Evolutionary conservation across 2,797 vertebrate species (phyloP).

Genomic region (Garrulus glandarius): DNA sequence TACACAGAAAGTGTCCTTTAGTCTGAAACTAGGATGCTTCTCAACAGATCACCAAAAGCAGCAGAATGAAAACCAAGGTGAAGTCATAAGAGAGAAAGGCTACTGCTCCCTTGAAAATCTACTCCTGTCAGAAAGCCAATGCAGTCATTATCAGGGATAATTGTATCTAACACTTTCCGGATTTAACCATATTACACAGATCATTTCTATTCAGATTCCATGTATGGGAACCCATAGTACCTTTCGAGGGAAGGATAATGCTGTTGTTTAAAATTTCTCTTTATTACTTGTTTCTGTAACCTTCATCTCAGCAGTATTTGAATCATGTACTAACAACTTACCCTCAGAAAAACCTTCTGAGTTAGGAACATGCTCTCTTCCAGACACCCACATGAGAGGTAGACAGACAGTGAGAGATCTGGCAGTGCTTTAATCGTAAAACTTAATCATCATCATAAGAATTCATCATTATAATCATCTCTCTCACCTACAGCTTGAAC

Average conservation of each 20-base stretch:
- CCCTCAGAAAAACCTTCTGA: not conserved
- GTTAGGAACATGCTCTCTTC: not conserved
- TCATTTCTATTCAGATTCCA: not conserved
- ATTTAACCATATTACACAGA: not conserved
- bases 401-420: not conserved
- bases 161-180: not conserved
- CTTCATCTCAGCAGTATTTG: not conserved
- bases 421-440: constrained; percentile 13
- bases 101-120: not conserved
- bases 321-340: not conserved
- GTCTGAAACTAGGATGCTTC: not conserved
- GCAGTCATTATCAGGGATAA: not conserved
- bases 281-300: not conserved
- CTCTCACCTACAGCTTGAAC: constrained; percentile 11
- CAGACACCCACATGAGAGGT: not conserved
- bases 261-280: not conserved
- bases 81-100: not conserved
- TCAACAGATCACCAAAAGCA: not conserved
- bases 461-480: constrained; percentile 35
- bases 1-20: not conserved
- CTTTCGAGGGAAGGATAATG: not conserved
- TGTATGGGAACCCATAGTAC: not conserved
- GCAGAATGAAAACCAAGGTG: not conserved
- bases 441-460: constrained; percentile 24
- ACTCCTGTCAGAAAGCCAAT: not conserved